Base-by-base conservation (phyloP, 2,113 vertebrate species). In the Nycticryphes semicollaris region DNA sequence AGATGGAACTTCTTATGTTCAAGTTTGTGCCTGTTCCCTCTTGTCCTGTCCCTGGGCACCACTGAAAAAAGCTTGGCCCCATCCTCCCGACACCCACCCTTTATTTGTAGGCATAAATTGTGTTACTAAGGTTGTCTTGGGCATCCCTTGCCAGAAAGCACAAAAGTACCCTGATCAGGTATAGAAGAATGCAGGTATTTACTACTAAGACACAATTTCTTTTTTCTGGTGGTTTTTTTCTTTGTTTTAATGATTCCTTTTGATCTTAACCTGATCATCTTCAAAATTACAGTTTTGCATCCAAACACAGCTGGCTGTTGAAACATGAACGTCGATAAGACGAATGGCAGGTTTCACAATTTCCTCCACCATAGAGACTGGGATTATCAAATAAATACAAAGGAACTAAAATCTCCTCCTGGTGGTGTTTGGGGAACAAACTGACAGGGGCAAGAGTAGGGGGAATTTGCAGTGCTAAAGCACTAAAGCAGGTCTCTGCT, bases 221-320 rank as follows among this genome's bases (percentile, higher is more conserved):
- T 20, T 59, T 41, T 35, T 9, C 22, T 33, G 11, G 9, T 45
- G 31, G 15, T 22, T 48, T n/a, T 10, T 48, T 27, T 7, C 6
- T 24, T 84, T 93, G 33, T 69, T 89, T 80, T 45, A 50, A n/a
- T 59, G 20, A 54, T 8, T 92, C 59, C 22, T 43, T 85, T 93
- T 50, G 24, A 2, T 75, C 83, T 89, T 87, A 33, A 47, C 69
- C 62, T 75, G 82, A 35, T 75, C 89, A 70, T 59, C 48, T 9
- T 39, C 10, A 78, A 54, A 54, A 54, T 27, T 27, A 25, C 53
- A 20, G 24, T 79, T 92, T 68, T 69, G 9, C 0, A 0, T 72
- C 51, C 48, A 62, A n/a, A 41, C 53, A n/a, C 60, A 33, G 39
- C 23, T 68, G 17, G 43, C 27, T 87, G 33, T 7, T 4, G 74